phyloP scores from a whole-genome alignment of 2,797 vertebrate species.

The Synanceia verrucosa region DNA sequence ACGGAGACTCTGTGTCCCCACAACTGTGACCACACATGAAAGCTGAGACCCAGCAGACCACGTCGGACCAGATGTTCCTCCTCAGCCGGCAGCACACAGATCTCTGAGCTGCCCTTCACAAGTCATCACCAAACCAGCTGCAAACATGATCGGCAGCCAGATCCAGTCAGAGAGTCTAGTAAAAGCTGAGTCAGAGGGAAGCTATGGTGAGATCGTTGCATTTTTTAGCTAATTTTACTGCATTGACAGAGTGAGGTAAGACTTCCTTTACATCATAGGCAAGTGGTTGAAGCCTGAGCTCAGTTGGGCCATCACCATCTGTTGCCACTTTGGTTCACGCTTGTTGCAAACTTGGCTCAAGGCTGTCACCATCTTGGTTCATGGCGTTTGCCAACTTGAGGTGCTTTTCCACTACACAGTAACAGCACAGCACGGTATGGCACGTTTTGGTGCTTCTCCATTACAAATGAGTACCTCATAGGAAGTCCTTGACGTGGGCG shows the following conservation, averaged over 20 bases:
- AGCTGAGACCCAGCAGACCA: conserved; percentile 37
- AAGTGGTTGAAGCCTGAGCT: too few relatives aligned
- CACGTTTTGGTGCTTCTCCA: too few relatives aligned
- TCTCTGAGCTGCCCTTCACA: conserved; percentile 42
- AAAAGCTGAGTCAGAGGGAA: conserved; percentile 34
- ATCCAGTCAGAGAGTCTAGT: conserved; percentile 32
- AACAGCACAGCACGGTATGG: too few relatives aligned
- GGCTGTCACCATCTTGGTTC: too few relatives aligned
- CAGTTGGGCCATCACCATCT: too few relatives aligned
- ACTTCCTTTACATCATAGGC: too few relatives aligned
- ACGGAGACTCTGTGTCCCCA: conserved; percentile 38
- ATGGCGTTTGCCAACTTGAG: too few relatives aligned
- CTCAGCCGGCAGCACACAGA: conserved; percentile 50
- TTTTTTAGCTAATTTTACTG: conserved; percentile 31
- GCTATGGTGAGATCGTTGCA: conserved; percentile 25
- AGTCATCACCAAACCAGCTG: conserved; percentile 38
- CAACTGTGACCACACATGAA: conserved; percentile 69
- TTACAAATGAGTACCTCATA: too few relatives aligned
- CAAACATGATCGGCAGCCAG: conserved; percentile 40
- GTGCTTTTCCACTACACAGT: too few relatives aligned
- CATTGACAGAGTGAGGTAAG: conserved; percentile 24
- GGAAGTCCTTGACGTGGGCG: too few relatives aligned
- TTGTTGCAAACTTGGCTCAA: too few relatives aligned
- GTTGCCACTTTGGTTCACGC: too few relatives aligned
- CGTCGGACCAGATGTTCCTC: conserved; percentile 70